Conservation (phyloP, 2,113 vertebrate genomes). For the Notarius lentiginosus region DNA sequence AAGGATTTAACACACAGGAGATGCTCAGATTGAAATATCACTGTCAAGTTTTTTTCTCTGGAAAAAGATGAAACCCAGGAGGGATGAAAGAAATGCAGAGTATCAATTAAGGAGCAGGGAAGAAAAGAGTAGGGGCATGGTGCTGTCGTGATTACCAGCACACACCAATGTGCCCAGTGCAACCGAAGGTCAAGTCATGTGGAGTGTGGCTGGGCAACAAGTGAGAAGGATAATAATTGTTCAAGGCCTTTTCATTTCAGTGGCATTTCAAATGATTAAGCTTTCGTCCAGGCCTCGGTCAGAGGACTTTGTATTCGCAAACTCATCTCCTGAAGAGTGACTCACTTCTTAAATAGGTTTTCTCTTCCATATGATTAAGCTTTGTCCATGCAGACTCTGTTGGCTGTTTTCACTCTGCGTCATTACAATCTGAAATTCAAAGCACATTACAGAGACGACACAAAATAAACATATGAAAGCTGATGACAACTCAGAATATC, state of each 20-base stretch:
- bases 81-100: conserved; percentile 41
- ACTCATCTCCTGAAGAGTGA: conserved; percentile 42
- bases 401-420: conserved; percentile 50
- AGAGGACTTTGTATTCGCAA: conserved; percentile 58
- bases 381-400: conserved; percentile 60
- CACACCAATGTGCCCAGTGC: conserved; percentile 52
- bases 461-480: not conserved
- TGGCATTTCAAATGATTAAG: conserved; percentile 65
- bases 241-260: conserved; percentile 62
- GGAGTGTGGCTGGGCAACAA: conserved; percentile 55
- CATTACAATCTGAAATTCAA: conserved; percentile 28
- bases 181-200: conserved; percentile 61
- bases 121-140: not conserved
- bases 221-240: conserved; percentile 50
- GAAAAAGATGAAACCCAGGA: conserved; percentile 46
- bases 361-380: conserved; percentile 63
- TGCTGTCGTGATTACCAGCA: conserved; percentile 41
- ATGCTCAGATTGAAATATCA: conserved; percentile 50
- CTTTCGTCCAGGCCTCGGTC: conserved; percentile 55
- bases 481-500: not conserved
- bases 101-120: conserved; percentile 49
- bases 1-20: conserved; percentile 27
- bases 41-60: conserved; percentile 48
- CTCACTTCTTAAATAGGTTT: conserved; percentile 58
- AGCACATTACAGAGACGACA: not conserved